Evolutionary conservation across 2,797 vertebrate species (phyloP).

Genomic region (Sebastolobus altivelis): DNA sequence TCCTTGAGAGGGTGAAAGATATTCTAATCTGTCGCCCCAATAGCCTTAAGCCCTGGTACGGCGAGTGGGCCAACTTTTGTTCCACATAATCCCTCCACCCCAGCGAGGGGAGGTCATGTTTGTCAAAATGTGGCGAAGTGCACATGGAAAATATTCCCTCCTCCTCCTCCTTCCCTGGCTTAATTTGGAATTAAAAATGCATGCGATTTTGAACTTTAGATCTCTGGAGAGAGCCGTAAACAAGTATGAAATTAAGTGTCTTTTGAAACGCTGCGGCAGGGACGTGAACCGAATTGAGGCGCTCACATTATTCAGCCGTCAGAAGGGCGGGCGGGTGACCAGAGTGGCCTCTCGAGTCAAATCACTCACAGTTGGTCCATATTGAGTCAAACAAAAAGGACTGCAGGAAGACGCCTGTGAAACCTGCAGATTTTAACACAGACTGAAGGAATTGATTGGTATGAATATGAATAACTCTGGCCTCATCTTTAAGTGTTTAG

Average conservation of each 20-base stretch:
- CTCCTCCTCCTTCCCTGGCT: constrained; percentile 57
- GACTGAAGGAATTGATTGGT: background rate
- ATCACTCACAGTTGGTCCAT: constrained; percentile 38
- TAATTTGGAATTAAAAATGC: constrained; percentile 87
- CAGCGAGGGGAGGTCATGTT: constrained; percentile 83
- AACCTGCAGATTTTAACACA: background rate
- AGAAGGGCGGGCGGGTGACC: constrained; percentile 47
- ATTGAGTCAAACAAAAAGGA: constrained; percentile 26
- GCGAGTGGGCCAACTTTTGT: constrained; percentile 83
- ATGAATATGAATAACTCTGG: background rate
- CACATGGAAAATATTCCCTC: constrained; percentile 54
- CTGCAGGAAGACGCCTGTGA: background rate
- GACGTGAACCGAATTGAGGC: constrained; percentile 71
- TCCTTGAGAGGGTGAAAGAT: constrained; percentile 73
- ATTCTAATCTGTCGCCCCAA: constrained; percentile 84
- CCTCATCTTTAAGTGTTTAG: background rate
- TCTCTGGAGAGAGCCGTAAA: constrained; percentile 80
- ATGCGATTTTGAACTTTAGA: constrained; percentile 79
- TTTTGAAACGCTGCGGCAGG: constrained; percentile 63
- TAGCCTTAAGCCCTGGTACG: constrained; percentile 79
- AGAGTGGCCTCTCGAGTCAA: constrained; percentile 55
- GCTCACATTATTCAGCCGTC: constrained; percentile 63
- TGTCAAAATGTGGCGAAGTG: constrained; percentile 80
- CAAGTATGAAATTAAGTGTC: constrained; percentile 83
- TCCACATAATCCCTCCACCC: constrained; percentile 82